Base-by-base conservation (phyloP, 2,888 invertebrate species). In the Saturnia pavonia region DNA sequence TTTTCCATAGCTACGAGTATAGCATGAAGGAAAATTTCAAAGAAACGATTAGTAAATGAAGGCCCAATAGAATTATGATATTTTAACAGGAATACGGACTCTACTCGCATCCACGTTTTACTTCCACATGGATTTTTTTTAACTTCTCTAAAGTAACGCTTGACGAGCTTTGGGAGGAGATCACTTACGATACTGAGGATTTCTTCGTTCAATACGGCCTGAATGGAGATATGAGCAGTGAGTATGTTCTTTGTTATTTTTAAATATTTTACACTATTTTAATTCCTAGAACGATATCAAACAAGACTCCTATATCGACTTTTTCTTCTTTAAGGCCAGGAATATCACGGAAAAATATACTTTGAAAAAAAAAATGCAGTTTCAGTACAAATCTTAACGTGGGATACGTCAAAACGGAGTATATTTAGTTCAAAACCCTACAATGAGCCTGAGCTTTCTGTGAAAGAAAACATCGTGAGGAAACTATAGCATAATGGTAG, bases 91-190 rank as follows among this genome's bases (percentile, higher is more conserved):
- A 94, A 71, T 92, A 95, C 74, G 93, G 92, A 0, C 81, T 95
- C 0, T 88, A 88, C 54, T 83, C 85, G 0, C 95, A 95, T 76
- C 95, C 95, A 0, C 88, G 89, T 0, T 93, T 80, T 75, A 94
- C 94, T 0, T 94, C 94, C 0, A 87, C 90, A 14, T 96, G 96
- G 96, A 78, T 80, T 6, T 76, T 89, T 43, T 96, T 95, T 86
- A 94, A 95, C 67, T 96, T 95, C 84, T 90, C 91, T 0, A 88
- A 89, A n/a, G 80, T 90, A 3, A 88, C 92, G 0, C 79, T 96
- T 42, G 91, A 94, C 6, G 91, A 95, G 6, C 92, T 96, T 60
- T 96, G 96, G 89, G 86, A 93, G 0, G 94, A 95, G 60, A 94
- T 95, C 19, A 96, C 96, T 0, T 96, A 94, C 76, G 87, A 86